Evolutionary conservation across 1,140 invertebrate species (phyloP).

Genomic region (Alviniconcha marisindica): DNA sequence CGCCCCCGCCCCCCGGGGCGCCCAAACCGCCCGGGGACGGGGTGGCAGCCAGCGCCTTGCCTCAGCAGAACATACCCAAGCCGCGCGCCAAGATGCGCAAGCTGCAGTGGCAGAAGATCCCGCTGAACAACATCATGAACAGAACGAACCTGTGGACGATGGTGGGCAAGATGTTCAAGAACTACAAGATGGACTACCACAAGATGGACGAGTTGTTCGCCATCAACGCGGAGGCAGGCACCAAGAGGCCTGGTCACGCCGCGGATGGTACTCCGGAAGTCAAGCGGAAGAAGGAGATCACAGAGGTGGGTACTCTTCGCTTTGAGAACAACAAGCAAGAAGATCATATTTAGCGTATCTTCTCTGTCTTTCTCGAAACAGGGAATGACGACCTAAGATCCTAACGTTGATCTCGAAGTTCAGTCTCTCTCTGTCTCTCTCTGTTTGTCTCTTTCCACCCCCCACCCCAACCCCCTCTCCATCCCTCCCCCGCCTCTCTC

Average conservation of each 20-base stretch:
- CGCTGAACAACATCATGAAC: slow-evolving; percentile 65
- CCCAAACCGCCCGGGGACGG: slow-evolving; percentile 36
- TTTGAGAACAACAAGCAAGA: too few species aligned
- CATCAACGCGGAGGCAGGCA: slow-evolving; percentile 35
- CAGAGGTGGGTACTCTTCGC: slow-evolving; percentile 70
- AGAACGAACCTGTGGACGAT: slow-evolving; percentile 84
- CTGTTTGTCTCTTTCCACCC: background rate
- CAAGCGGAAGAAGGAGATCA: slow-evolving; percentile 69
- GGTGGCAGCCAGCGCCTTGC: slow-evolving; percentile 45
- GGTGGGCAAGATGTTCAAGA: slow-evolving; percentile 89
- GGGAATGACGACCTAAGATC: too few species aligned
- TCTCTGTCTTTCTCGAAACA: too few species aligned
- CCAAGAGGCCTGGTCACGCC: slow-evolving; percentile 29
- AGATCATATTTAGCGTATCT: too few species aligned
- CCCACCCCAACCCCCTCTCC: background rate
- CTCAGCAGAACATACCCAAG: slow-evolving; percentile 72
- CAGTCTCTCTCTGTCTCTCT: background rate
- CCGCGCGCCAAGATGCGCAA: slow-evolving; percentile 70
- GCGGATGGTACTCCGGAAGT: slow-evolving; percentile 58
- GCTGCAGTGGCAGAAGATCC: slow-evolving; percentile 74
- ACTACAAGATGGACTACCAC: slow-evolving; percentile 77
- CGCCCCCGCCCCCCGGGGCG: slow-evolving; percentile 52
- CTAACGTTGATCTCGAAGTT: too few species aligned
- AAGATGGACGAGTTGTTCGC: slow-evolving; percentile 72
- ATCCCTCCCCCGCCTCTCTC: background rate